These are phyloP conservation scores for Orientallactaga bullata DNA, from an alignment of 2,113 vertebrate species.

Conservation along the genomic window DNA sequence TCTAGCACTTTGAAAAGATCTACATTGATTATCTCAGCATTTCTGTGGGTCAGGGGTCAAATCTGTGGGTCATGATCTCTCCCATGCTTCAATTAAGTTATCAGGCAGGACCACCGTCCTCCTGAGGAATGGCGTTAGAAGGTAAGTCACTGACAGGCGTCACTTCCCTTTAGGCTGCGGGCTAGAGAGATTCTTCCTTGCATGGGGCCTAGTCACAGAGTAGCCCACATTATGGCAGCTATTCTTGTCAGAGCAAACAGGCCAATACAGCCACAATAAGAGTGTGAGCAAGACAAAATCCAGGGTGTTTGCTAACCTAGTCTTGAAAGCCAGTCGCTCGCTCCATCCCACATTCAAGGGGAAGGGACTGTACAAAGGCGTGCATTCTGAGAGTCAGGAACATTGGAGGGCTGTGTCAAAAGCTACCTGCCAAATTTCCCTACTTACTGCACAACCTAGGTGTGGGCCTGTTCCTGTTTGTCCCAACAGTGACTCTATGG, in stretches of 20 bases:
- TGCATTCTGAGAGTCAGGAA: background rate
- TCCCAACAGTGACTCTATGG: background rate
- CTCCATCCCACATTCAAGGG: background rate
- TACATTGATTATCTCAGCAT: background rate
- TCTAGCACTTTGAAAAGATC: conserved; percentile 9
- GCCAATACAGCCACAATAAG: background rate
- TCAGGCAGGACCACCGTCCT: background rate
- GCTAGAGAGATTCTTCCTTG: background rate
- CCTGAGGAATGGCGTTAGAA: background rate
- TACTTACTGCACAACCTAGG: accelerated
- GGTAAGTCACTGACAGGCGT: background rate
- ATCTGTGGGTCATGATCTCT: background rate
- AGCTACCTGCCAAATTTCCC: background rate
- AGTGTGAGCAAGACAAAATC: background rate
- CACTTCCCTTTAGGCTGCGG: background rate
- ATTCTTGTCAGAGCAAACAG: background rate
- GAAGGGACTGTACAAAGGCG: background rate
- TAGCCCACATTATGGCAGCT: background rate
- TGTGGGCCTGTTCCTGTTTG: background rate
- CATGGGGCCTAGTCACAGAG: background rate
- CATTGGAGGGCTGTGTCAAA: background rate
- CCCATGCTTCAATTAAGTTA: background rate
- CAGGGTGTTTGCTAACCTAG: background rate
- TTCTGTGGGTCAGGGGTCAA: background rate
- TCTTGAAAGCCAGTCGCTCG: background rate